Conservation (phyloP, 2,113 vertebrate genomes). For the Osmerus mordax region DNA sequence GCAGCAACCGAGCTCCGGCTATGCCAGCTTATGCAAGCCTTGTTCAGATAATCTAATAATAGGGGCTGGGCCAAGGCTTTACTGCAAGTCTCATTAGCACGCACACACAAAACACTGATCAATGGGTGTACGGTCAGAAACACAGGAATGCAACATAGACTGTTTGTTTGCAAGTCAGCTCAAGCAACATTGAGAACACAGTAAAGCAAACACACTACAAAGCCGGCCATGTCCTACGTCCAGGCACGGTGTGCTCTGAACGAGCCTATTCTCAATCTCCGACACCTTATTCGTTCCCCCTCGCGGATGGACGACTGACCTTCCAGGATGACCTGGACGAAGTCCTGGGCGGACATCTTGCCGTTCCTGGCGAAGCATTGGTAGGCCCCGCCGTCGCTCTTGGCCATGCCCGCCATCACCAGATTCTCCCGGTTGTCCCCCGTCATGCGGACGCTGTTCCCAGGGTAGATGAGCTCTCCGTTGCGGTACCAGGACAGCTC, state of each 20-base stretch:
- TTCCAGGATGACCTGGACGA: constrained; percentile 94
- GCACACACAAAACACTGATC: neutral
- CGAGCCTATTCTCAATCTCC: neutral
- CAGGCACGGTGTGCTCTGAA: neutral
- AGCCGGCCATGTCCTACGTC: neutral
- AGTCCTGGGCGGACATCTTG: constrained; percentile 96
- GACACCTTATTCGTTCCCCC: neutral
- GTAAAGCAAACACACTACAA: neutral
- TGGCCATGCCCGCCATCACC: constrained; percentile 96
- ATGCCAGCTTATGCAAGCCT: constrained; percentile 59
- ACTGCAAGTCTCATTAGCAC: constrained; percentile 27
- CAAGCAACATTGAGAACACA: neutral
- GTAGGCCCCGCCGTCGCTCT: constrained; percentile 95
- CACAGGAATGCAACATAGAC: neutral
- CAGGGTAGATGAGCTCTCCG: constrained; percentile 88
- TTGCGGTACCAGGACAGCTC: constrained; percentile 97
- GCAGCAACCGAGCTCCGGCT: constrained; percentile 67
- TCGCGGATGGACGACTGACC: constrained; percentile 53
- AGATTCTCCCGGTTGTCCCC: constrained; percentile 88
- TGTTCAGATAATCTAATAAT: constrained; percentile 71
- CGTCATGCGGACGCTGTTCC: constrained; percentile 89
- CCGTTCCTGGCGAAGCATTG: constrained; percentile 94
- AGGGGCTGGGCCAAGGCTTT: constrained; percentile 36
- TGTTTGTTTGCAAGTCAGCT: neutral
- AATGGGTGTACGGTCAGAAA: neutral